Conservation (phyloP, 2,888 invertebrate genomes). For the Cerastis rubricosa region DNA sequence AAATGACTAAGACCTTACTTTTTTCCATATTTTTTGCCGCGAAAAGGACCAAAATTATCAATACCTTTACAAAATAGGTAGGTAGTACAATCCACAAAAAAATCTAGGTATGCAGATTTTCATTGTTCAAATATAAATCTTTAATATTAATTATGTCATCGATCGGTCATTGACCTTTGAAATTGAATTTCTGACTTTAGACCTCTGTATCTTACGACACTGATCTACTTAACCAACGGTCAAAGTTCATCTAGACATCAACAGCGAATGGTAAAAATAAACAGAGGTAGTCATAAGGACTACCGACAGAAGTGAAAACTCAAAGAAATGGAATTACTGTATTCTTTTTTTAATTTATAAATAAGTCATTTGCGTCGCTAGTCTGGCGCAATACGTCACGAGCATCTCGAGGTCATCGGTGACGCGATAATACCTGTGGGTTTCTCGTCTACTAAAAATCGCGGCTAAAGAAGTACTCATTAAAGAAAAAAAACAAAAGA, state of each 20-base stretch:
- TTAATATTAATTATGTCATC: constrained; percentile 5
- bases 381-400: too few species aligned
- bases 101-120: background rate
- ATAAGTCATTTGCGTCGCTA: too few species aligned
- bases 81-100: constrained; percentile 9
- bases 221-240: constrained; percentile 5
- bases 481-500: background rate
- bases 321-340: too few species aligned
- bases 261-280: background rate
- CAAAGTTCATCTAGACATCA: background rate
- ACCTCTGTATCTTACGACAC: constrained; percentile 13
- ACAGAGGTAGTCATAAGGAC: too few species aligned
- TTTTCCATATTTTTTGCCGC: constrained; percentile 6
- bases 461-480: too few species aligned
- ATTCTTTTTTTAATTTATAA: too few species aligned
- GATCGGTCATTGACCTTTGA: constrained; percentile 10
- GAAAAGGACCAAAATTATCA: background rate
- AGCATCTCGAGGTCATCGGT: too few species aligned
- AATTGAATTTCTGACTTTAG: constrained; percentile 4
- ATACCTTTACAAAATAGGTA: background rate
- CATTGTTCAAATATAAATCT: background rate
- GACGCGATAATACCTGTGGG: too few species aligned
- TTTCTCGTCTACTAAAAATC: too few species aligned
- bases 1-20: constrained; percentile 3
- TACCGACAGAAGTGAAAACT: too few species aligned